Base-by-base conservation (phyloP, 2,797 vertebrate genomes). In the Scomberomorus guttatus region DNA sequence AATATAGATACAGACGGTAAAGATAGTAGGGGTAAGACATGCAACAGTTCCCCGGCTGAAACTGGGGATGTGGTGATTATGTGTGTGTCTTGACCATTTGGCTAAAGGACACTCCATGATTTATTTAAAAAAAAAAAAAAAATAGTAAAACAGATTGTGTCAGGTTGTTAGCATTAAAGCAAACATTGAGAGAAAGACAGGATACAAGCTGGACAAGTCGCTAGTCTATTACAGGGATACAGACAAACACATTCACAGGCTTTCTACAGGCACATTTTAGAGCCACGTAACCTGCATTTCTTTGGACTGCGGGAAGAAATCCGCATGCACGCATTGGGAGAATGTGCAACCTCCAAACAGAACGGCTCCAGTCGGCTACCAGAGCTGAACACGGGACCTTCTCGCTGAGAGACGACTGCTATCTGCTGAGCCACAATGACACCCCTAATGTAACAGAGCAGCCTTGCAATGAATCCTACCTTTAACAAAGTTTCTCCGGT, bases 271-370 rank as follows among this genome's bases (percentile, higher is more conserved):
- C 11, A 58, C 51, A 20, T 39, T 58, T 51, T n/a, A 24, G 24
- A 52, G 34, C 24, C 20, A 25, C 39, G 20, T 46, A 61, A 60
- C 13, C 27, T 42, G 60, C 11, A 17, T 22, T 18, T 29, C 24
- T 56, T 13, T 72, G 20, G 25, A 72, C 39, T 14, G 14, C 22
- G 32, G 24, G 29, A n/a, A 56, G 25, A 58, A 62, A 62, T 46
- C 52, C 5, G 2, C 29, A 46, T 24, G 18, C 24, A 73, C 29
- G 60, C 37, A 48, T 1, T 1, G 50, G 22, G n/a, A 72, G 7
- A 54, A 37, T 17, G n/a, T 70, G 60, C 12, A 57, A 56, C 57
- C 29, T 62, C 59, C 55, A 3, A 32, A 34, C 25, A 80, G n/a
- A 58, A 25, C 48, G 7, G 34, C 32, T 74, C 14, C 27, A 51